phyloP scores from a whole-genome alignment of 2,797 vertebrate genomes.

The Pelobates cultripes region DNA sequence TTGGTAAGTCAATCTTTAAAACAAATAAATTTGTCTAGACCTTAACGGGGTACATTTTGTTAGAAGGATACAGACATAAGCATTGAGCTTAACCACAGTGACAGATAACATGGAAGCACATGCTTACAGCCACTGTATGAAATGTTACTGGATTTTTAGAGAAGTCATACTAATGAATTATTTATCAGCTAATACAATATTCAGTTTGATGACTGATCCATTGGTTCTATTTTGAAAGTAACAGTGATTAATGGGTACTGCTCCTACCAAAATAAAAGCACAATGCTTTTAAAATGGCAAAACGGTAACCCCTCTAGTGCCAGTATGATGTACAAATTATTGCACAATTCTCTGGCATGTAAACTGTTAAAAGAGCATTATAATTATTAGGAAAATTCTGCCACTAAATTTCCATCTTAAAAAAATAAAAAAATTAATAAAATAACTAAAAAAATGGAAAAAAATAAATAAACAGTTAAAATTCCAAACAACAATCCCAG shows the following conservation, averaged over 20 bases:
- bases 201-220: conserved; percentile 68
- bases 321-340: background rate
- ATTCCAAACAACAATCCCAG: conserved; percentile 20
- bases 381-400: background rate
- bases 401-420: background rate
- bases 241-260: conserved; percentile 53
- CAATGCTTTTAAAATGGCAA: background rate
- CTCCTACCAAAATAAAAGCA: conserved; percentile 7
- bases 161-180: conserved; percentile 68
- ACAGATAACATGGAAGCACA: conserved; percentile 71
- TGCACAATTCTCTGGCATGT: background rate
- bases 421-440: background rate
- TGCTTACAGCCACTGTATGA: conserved; percentile 63
- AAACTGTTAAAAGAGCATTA: background rate
- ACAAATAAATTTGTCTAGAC: conserved; percentile 46
- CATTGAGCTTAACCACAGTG: conserved; percentile 64
- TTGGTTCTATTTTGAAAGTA: conserved; percentile 66
- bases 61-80: conserved; percentile 48
- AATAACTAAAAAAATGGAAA: conserved; percentile 20
- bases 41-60: conserved; percentile 49
- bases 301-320: background rate
- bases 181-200: conserved; percentile 74
- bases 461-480: background rate
- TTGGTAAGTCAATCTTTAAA: conserved; percentile 48
- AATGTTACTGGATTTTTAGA: conserved; percentile 68